Conservation (phyloP, 2,113 vertebrate species). For the Tretioscincus oriximinensis region DNA sequence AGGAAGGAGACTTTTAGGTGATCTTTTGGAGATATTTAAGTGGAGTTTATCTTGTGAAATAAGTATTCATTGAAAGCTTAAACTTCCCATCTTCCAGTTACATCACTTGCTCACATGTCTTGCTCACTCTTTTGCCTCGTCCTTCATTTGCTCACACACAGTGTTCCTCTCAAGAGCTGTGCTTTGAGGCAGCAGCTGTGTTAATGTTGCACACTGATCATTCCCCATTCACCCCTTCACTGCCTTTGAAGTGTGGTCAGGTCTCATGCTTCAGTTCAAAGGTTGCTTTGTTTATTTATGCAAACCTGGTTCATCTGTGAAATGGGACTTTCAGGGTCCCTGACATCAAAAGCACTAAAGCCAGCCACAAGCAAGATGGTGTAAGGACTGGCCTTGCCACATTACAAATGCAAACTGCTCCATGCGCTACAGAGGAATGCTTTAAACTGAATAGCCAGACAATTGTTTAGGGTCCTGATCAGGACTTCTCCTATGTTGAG, state of each 20-base stretch:
- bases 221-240: slow-evolving; percentile 35
- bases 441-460: slow-evolving; percentile 8
- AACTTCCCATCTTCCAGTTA: slow-evolving; percentile 63
- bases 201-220: slow-evolving; percentile 69
- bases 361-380: slow-evolving; percentile 61
- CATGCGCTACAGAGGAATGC: slow-evolving; percentile 42
- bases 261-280: slow-evolving; percentile 72
- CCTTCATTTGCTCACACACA: slow-evolving; percentile 53
- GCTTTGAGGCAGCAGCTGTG: slow-evolving; percentile 46
- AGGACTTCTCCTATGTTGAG: slow-evolving; percentile 14
- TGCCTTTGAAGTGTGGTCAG: slow-evolving; percentile 73
- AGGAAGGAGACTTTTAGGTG: not conserved
- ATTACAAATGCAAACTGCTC: slow-evolving; percentile 59
- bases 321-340: slow-evolving; percentile 69
- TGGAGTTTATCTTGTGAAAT: slow-evolving; percentile 34
- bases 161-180: slow-evolving; percentile 36
- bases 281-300: slow-evolving; percentile 77
- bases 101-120: slow-evolving; percentile 68
- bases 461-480: slow-evolving; percentile 19
- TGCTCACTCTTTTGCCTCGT: slow-evolving; percentile 36
- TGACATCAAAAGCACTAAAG: slow-evolving; percentile 71
- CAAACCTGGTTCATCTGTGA: slow-evolving; percentile 75
- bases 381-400: slow-evolving; percentile 57
- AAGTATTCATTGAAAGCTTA: slow-evolving; percentile 57
- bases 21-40: not conserved